Evolutionary conservation across 2,888 invertebrate species (phyloP).

Genomic region (Cephus runcator): DNA sequence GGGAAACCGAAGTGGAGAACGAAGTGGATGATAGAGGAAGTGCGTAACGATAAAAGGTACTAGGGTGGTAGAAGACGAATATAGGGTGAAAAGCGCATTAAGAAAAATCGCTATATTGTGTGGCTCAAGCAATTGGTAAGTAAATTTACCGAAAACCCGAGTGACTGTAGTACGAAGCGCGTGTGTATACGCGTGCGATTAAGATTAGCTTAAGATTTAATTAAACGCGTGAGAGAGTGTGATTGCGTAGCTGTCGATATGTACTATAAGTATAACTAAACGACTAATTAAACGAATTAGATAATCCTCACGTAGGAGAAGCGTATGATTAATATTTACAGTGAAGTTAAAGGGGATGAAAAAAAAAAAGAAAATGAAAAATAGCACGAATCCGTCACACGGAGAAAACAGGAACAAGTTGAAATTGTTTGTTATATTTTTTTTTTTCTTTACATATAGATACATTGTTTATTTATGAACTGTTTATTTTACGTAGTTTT

Average conservation of each 20-base stretch:
- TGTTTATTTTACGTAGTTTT: constrained; percentile 60
- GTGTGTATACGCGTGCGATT: background rate
- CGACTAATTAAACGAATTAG: constrained; percentile 30
- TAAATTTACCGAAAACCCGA: constrained; percentile 19
- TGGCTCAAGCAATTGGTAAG: constrained; percentile 41
- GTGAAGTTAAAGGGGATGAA: constrained; percentile 13
- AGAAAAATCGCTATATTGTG: constrained; percentile 28
- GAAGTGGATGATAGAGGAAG: constrained; percentile 9
- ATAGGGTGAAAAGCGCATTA: constrained; percentile 10
- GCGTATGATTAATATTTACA: constrained; percentile 15
- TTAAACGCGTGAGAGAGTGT: background rate
- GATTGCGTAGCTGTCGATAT: constrained; percentile 27
- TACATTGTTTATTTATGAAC: constrained; percentile 64
- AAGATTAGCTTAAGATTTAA: background rate
- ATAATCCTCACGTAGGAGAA: constrained; percentile 21
- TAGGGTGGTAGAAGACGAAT: constrained; percentile 17
- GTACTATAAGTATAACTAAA: constrained; percentile 33
- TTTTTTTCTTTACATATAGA: constrained; percentile 54
- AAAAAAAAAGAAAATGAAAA: constrained; percentile 17
- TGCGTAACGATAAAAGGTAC: constrained; percentile 14
- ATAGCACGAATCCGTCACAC: constrained; percentile 46
- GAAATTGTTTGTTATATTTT: constrained; percentile 61
- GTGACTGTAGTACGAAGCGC: constrained; percentile 12
- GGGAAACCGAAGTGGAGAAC: background rate
- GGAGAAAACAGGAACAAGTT: constrained; percentile 45